Evolutionary conservation across 2,888 invertebrate genomes (phyloP).

Genomic region (Tachystola acroxantha): DNA sequence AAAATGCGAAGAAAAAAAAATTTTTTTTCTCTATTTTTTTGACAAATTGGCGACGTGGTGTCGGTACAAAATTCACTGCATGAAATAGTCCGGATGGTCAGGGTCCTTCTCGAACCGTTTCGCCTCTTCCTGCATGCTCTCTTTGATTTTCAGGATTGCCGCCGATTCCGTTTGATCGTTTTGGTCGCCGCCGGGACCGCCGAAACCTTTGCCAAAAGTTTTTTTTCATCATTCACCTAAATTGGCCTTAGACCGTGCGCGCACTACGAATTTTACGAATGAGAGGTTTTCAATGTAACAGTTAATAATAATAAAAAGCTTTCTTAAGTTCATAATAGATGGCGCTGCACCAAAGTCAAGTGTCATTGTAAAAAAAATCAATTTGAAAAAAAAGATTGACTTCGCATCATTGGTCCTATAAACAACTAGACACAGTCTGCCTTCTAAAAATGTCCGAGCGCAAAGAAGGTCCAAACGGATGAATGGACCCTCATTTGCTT

Average conservation of each 20-base stretch:
- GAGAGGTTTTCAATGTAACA: background rate
- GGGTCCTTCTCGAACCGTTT: slow-evolving; percentile 99
- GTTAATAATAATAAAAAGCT: background rate
- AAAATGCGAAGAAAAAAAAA: no score
- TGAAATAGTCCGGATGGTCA: slow-evolving; percentile 97
- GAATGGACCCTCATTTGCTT: no score
- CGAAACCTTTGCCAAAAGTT: slow-evolving; percentile 49
- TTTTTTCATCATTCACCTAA: background rate
- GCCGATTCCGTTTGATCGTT: slow-evolving; percentile 98
- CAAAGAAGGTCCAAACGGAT: no score
- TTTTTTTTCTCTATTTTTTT: slow-evolving; percentile 4
- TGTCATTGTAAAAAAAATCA: no score
- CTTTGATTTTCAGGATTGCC: slow-evolving; percentile 99
- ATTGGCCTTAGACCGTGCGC: no score
- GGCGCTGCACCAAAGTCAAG: no score
- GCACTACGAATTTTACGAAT: background rate
- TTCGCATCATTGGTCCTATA: no score
- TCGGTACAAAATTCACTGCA: slow-evolving; percentile 84
- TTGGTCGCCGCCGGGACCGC: slow-evolving; percentile 73
- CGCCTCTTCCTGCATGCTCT: slow-evolving; percentile 99
- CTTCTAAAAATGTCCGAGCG: no score
- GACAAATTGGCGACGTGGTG: slow-evolving; percentile 27
- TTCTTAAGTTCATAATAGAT: background rate
- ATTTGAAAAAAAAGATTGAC: no score
- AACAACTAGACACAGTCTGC: no score